Conservation (phyloP, 2,888 invertebrate genomes). For the Tetragnatha montana region DNA sequence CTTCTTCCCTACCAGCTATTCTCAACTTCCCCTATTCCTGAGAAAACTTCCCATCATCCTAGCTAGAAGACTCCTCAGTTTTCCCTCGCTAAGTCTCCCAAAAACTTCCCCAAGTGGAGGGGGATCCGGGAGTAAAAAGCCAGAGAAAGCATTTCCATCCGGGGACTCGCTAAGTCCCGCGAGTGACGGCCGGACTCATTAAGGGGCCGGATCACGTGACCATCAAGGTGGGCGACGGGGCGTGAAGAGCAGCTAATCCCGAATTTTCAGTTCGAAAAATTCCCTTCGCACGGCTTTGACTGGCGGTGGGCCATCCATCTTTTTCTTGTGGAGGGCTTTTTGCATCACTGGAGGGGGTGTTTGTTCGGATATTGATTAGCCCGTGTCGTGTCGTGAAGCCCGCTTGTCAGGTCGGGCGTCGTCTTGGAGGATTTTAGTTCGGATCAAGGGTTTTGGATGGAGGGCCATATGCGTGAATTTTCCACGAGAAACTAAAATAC, state of each 20-base stretch:
- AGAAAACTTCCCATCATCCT: too few relatives aligned
- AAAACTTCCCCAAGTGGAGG: not conserved
- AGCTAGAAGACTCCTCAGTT: too few relatives aligned
- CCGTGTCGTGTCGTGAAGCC: too few relatives aligned
- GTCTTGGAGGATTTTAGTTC: not conserved
- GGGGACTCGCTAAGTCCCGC: slow-evolving; percentile 5
- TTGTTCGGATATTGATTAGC: not conserved
- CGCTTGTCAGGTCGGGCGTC: too few relatives aligned
- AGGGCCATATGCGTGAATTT: not conserved
- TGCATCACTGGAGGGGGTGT: not conserved
- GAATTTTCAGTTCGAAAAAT: slow-evolving; percentile 64
- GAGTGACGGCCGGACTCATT: slow-evolving; percentile 55
- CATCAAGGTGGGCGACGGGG: slow-evolving; percentile 68
- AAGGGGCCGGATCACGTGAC: slow-evolving; percentile 55
- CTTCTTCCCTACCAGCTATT: too few relatives aligned
- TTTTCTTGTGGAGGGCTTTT: not conserved
- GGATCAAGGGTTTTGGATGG: not conserved
- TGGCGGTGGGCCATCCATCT: slow-evolving; percentile 15
- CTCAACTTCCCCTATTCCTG: too few relatives aligned
- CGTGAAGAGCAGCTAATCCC: slow-evolving; percentile 67
- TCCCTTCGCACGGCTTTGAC: slow-evolving; percentile 20
- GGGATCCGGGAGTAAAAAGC: slow-evolving; percentile 27
- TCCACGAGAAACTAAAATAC: too few relatives aligned
- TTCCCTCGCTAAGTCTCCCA: too few relatives aligned
- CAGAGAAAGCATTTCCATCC: slow-evolving; percentile 17